Evolutionary conservation across 2,113 vertebrate genomes (phyloP).

Genomic region (Gasterosteus nipponicus): DNA sequence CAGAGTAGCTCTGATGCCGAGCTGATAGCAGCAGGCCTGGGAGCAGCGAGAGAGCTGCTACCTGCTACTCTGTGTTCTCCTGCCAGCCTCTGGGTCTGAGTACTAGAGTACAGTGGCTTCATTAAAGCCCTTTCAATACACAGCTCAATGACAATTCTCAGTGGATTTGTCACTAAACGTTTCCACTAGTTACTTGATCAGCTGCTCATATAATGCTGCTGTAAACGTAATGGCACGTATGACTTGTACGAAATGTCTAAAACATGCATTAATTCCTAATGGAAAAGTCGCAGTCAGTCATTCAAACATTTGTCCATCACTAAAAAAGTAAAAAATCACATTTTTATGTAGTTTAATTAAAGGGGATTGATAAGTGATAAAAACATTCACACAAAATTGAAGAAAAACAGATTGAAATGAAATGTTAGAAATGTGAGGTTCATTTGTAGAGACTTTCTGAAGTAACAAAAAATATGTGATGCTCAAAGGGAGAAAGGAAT

Average conservation of each 20-base stretch:
- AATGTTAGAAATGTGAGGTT: not conserved
- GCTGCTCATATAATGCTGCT: not conserved
- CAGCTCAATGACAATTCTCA: too few relatives aligned
- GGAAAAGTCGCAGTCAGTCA: constrained; percentile 7
- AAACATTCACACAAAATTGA: not conserved
- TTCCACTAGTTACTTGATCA: not conserved
- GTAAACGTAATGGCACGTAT: not conserved
- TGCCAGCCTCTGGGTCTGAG: not conserved
- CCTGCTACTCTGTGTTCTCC: not conserved
- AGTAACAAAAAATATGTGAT: constrained; percentile 15
- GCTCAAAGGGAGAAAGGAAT: constrained; percentile 2
- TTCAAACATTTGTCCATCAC: constrained; percentile 2
- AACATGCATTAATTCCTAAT: constrained; percentile 5
- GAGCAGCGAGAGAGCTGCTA: not conserved
- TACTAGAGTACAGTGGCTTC: too few relatives aligned
- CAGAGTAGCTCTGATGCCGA: not conserved
- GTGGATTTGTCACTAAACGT: not conserved
- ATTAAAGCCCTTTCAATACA: too few relatives aligned
- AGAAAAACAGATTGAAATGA: not conserved
- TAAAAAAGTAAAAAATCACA: constrained; percentile 10
- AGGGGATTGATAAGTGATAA: not conserved
- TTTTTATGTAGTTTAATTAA: constrained; percentile 3
- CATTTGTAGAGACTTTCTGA: not conserved
- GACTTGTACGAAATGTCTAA: constrained; percentile 1
- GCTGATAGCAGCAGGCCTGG: not conserved